Percentiles rank a stretch among this genome's conserved stretches.
Evolutionary conservation across 35 echinoderm and acorn worm species (phyloP).

Genomic region (Heliocidaris tuberculata): DNA sequence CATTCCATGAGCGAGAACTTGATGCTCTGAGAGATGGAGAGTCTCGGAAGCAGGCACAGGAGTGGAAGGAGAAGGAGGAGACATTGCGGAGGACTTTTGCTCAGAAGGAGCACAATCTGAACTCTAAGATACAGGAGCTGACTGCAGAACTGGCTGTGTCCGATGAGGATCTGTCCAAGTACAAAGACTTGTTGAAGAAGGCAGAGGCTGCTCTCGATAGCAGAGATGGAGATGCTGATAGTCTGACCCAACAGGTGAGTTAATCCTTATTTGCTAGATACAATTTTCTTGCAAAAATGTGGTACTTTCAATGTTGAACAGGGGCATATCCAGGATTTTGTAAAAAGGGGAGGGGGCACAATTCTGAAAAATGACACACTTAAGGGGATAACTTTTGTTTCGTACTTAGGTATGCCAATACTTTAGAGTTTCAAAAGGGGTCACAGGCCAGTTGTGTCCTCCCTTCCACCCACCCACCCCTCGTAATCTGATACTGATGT

Average conservation of each 20-base stretch:
- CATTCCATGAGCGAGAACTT: constrained; percentile 91
- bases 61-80: constrained; percentile 80
- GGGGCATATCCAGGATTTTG: too few relatives aligned
- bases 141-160: constrained; percentile 69
- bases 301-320: not conserved
- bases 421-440: too few relatives aligned
- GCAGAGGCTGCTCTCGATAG: constrained; percentile 62
- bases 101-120: constrained; percentile 74
- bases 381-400: too few relatives aligned
- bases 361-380: not conserved
- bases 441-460: too few relatives aligned
- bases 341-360: not conserved
- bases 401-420: too few relatives aligned
- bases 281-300: not conserved
- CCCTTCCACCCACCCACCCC: too few relatives aligned
- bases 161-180: constrained; percentile 78
- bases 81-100: constrained; percentile 64
- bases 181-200: constrained; percentile 63
- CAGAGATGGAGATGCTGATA: constrained; percentile 52
- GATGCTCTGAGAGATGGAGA: constrained; percentile 68
- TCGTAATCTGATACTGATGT: too few relatives aligned
- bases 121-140: constrained; percentile 74
- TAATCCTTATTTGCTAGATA: not conserved
- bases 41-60: constrained; percentile 56
- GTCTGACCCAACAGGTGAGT: constrained; percentile 78